A percentile compares a stretch with the other conserved stretches of the same genome.
These are phyloP conservation scores for Willowsia nigromaculata DNA, from an alignment of 2,888 invertebrate species.

Conservation along the genomic window DNA sequence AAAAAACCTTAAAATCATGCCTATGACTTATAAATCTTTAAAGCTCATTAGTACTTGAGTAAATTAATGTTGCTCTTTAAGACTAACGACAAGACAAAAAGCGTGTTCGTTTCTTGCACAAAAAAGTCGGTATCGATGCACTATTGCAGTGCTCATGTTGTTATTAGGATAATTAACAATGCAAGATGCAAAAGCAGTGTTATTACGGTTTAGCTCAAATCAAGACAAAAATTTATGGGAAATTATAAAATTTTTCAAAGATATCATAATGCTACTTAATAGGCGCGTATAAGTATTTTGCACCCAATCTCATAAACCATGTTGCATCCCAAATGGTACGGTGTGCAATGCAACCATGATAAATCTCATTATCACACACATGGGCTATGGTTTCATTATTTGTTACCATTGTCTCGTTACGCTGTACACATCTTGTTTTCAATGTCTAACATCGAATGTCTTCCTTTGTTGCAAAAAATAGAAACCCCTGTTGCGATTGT, in stretches of 20 bases:
- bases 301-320: conserved; percentile 7
- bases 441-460: conserved; percentile 18
- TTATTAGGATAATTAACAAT: conserved; percentile 2
- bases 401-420: neutral
- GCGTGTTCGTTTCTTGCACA: neutral
- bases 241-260: neutral
- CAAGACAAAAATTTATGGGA: conserved; percentile 10
- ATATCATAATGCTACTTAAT: neutral
- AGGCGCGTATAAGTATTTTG: neutral
- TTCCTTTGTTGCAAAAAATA: conserved; percentile 29
- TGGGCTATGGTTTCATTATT: neutral
- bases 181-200: neutral
- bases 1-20: neutral
- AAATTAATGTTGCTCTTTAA: neutral
- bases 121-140: neutral
- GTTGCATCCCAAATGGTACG: neutral
- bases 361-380: conserved; percentile 21
- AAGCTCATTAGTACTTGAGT: neutral
- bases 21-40: neutral
- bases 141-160: neutral
- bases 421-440: conserved; percentile 14
- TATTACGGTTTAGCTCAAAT: neutral
- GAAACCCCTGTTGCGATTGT: neutral
- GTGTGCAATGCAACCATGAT: neutral
- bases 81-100: neutral